Conservation (phyloP, 37 sponge, comb jelly and placozoan genomes). For the Spongia lamella region DNA sequence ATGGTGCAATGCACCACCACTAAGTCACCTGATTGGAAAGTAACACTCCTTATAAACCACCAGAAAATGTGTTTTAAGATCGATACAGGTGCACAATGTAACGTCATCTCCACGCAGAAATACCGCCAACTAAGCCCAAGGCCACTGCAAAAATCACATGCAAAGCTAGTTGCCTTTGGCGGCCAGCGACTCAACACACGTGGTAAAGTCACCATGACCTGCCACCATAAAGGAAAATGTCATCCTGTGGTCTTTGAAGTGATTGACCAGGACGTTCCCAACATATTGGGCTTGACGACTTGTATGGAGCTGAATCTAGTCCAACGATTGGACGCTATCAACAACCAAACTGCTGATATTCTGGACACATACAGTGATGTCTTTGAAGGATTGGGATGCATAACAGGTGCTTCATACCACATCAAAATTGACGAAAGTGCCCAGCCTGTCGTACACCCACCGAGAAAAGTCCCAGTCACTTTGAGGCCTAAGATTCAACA, state of each 20-base stretch:
- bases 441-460: slow-evolving; percentile 20
- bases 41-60: not conserved
- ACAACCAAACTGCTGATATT: not conserved
- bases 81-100: slow-evolving; percentile 47
- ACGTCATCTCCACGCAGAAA: slow-evolving; percentile 21
- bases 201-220: slow-evolving; percentile 3
- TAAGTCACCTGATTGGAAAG: slow-evolving; percentile 5
- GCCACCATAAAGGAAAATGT: slow-evolving; percentile 22
- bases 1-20: too few relatives aligned
- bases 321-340: slow-evolving; percentile 6
- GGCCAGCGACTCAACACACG: slow-evolving; percentile 17
- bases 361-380: slow-evolving; percentile 5
- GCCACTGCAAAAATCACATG: not conserved
- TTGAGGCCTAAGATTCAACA: slow-evolving; percentile 12
- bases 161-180: slow-evolving; percentile 27
- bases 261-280: slow-evolving; percentile 5
- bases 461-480: slow-evolving; percentile 30
- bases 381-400: slow-evolving; percentile 29
- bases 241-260: slow-evolving; percentile 10
- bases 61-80: slow-evolving; percentile 11
- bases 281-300: slow-evolving; percentile 7
- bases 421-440: not conserved
- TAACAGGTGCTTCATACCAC: slow-evolving; percentile 5
- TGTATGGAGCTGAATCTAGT: slow-evolving; percentile 17
- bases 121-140: slow-evolving; percentile 7